Evolutionary conservation across 2,797 vertebrate species (phyloP).

Genomic region (Phoeniculus purpureus): DNA sequence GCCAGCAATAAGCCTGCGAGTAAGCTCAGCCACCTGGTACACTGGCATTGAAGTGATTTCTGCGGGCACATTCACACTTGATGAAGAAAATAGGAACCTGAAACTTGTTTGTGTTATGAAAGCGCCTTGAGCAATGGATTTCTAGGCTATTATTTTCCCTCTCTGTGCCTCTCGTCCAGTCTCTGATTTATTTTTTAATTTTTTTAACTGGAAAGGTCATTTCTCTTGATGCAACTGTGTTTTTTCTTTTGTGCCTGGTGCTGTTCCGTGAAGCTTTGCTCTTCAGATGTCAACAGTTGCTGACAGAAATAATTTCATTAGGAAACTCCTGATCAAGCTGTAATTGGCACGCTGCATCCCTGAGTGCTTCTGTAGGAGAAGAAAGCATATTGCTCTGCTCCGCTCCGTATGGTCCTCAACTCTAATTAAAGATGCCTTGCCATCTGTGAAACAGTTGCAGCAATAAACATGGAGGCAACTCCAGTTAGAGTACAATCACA

Average conservation of each 20-base stretch:
- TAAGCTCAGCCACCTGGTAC: not conserved
- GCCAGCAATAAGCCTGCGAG: not conserved
- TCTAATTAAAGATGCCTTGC: constrained; percentile 11
- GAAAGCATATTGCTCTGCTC: not conserved
- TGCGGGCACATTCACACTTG: not conserved
- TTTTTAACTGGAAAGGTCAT: not conserved
- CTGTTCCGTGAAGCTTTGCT: not conserved
- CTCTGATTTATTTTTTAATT: not conserved
- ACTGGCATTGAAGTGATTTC: not conserved
- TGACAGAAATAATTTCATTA: not conserved
- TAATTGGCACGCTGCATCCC: not conserved
- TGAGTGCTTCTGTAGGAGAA: not conserved
- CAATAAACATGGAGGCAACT: not conserved
- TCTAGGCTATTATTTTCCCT: not conserved
- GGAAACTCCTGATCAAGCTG: not conserved
- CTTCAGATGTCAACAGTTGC: not conserved
- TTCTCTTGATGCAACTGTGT: not conserved
- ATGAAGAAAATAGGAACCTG: not conserved
- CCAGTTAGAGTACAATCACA: not conserved
- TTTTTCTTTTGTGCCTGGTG: not conserved
- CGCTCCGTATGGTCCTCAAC: not conserved
- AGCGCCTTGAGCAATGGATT: not conserved
- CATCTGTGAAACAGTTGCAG: constrained; percentile 10
- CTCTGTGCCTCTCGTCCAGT: not conserved
- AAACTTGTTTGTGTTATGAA: not conserved